Evolutionary conservation across 2,797 vertebrate genomes (phyloP).

Genomic region (Emydoidea blandingii): DNA sequence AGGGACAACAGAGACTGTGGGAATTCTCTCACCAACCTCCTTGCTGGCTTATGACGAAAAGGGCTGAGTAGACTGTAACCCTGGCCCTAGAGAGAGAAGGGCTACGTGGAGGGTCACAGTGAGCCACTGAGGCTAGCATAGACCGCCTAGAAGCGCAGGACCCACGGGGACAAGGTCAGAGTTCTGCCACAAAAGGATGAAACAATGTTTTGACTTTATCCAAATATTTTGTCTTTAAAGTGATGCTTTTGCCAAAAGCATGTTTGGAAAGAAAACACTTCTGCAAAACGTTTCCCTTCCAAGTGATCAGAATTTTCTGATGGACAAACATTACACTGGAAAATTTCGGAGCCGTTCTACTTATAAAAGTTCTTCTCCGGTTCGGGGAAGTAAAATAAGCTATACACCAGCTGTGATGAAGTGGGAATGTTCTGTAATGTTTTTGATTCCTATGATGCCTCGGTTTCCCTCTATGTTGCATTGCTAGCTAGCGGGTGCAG

Average conservation of each 20-base stretch:
- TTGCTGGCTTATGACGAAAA: too few species aligned
- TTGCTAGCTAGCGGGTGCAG: not conserved
- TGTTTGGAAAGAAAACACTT: not conserved
- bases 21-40: too few species aligned
- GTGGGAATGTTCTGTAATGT: not conserved
- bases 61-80: too few species aligned
- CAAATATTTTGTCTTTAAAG: not conserved
- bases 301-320: not conserved
- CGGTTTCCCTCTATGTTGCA: not conserved
- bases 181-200: not conserved
- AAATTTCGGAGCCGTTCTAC: not conserved
- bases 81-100: too few species aligned
- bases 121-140: too few species aligned
- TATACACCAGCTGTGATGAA: not conserved
- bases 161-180: too few species aligned
- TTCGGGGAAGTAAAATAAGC: too few species aligned
- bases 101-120: too few species aligned
- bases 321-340: not conserved
- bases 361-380: too few species aligned
- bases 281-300: not conserved
- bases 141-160: too few species aligned
- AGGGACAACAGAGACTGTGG: too few species aligned
- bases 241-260: not conserved
- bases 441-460: not conserved
- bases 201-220: not conserved